Conservation (phyloP, 1,140 invertebrate genomes). For the Sarcophaga bullata region DNA sequence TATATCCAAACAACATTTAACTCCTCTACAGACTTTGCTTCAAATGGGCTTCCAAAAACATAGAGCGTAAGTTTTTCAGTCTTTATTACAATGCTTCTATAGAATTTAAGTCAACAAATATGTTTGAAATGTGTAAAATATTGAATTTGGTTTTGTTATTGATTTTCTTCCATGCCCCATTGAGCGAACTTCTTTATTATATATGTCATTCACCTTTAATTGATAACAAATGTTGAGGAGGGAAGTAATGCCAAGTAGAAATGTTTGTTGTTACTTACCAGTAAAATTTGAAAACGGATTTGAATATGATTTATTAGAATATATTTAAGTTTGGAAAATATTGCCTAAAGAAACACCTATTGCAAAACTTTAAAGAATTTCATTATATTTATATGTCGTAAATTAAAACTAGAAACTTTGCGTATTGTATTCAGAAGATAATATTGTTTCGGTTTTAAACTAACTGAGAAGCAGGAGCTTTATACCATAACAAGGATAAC, state of each 20-base stretch:
- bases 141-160: neutral
- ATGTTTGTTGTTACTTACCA: too few species aligned
- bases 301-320: too few species aligned
- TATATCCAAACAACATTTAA: conserved; percentile 77
- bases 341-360: too few species aligned
- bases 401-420: too few species aligned
- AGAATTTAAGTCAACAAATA: neutral
- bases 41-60: conserved; percentile 89
- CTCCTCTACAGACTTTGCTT: conserved; percentile 81
- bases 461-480: too few species aligned
- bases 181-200: neutral
- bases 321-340: too few species aligned
- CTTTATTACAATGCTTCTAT: neutral
- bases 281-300: too few species aligned
- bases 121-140: neutral
- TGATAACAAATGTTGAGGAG: neutral
- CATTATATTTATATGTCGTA: too few species aligned
- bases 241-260: neutral
- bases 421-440: too few species aligned
- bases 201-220: conserved; percentile 33
- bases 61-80: conserved; percentile 78
- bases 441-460: too few species aligned
- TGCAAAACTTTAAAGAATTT: too few species aligned
- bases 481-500: too few species aligned
- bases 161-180: conserved; percentile 1